Evolutionary conservation across 2,888 invertebrate species (phyloP).

Genomic region (Ectemnius cavifrons): DNA sequence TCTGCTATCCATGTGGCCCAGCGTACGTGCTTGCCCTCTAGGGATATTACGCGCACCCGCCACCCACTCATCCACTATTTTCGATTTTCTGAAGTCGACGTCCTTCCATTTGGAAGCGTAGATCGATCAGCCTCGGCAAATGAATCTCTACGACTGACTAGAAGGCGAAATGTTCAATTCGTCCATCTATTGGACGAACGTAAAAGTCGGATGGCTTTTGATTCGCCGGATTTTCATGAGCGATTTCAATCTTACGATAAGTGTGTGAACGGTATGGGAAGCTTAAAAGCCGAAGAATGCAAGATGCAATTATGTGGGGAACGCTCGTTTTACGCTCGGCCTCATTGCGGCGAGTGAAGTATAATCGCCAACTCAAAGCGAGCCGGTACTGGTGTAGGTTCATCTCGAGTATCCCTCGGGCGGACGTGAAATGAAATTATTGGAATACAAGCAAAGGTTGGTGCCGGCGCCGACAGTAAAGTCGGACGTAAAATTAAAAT

Average conservation of each 20-base stretch:
- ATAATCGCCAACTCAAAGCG: too few species aligned
- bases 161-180: background rate
- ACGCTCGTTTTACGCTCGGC: background rate
- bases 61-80: background rate
- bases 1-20: slow-evolving; percentile 12
- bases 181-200: background rate
- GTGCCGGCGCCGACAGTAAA: too few species aligned
- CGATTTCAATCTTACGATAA: too few species aligned
- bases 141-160: background rate
- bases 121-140: background rate
- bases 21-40: background rate
- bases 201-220: too few species aligned
- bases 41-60: background rate
- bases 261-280: too few species aligned
- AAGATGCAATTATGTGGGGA: background rate
- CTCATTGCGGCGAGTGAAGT: too few species aligned
- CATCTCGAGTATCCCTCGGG: background rate
- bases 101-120: background rate
- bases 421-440: slow-evolving; percentile 10
- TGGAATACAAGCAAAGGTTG: slow-evolving; percentile 8
- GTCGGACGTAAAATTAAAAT: slow-evolving; percentile 7
- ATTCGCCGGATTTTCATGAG: too few species aligned
- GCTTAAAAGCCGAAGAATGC: background rate
- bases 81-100: slow-evolving; percentile 7
- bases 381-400: too few species aligned